Evolutionary conservation across 2,113 vertebrate species (phyloP), one percentile per base, ranked within the genome.

Genomic region (Nannospalax galili): DNA sequence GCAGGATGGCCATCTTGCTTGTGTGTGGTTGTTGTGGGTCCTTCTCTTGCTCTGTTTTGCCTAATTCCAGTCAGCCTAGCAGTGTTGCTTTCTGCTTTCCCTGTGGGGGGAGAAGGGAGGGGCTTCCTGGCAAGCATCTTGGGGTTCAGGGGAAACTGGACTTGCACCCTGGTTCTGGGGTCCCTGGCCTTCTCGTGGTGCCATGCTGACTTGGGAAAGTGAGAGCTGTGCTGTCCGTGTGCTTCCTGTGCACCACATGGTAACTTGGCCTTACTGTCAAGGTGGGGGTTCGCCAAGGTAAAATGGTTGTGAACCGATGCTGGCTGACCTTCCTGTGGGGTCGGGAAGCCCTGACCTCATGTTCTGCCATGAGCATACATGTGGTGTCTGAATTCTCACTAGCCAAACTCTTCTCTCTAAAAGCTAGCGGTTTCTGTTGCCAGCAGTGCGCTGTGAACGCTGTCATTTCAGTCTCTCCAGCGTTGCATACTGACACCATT

Each of bases 1-100:
- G 28, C 7, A 3, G 10, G 5, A 26, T 56, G 30, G 1, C 58
- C 11, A 0, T 7, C 12, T 1, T 24, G 12, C 11, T 37, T 35
- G 26, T 15, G 19, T 20, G 26, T n/a, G 30, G n/a, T 73, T 9
- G 3, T 45, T 26, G 30, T 12, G 58, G 40, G 24, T 58, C 28
- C 5, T 4, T 12, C 15, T 24, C 90, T 52, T 19, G 58, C 35
- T 35, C 11, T 20, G 35, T 42, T 64, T 79, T 75, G 9, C 35
- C 16, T 28, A 32, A 64, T 16, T 20, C 45, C 10, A 0, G 4
- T 22, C 20, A 11, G 10, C 70, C 35, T 30, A 5, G 4, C 35
- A 3, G 1, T 26, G 42, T 42, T 7, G 5, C 30, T 22, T 74
- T 22, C 32, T 10, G 6, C 40, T n/a, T 45, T 45, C 48, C 62